phyloP scores from a whole-genome alignment of 2,113 vertebrate genomes.

The Rafetus swinhoei region DNA sequence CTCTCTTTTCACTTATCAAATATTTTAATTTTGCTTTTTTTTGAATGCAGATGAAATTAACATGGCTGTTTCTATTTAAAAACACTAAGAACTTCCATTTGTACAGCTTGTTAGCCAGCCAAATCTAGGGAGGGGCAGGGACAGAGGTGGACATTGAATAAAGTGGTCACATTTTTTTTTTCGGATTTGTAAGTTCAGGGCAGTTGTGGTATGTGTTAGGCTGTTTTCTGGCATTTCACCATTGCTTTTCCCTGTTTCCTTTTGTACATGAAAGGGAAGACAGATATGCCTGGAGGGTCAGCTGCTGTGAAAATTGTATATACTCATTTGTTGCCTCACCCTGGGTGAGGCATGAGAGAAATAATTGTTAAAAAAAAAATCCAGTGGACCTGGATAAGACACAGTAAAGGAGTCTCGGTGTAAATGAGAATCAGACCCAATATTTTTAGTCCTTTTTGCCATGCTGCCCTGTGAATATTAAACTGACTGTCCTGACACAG shows the following conservation, averaged over 20 bases:
- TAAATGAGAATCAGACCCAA: background rate
- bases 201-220: rapidly evolving
- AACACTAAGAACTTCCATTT: constrained; percentile 37
- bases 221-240: background rate
- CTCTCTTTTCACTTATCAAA: constrained; percentile 46
- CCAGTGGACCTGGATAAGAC: rapidly evolving
- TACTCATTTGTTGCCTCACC: background rate
- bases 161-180: background rate
- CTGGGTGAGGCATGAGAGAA: background rate
- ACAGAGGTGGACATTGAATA: rapidly evolving
- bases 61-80: constrained; percentile 66
- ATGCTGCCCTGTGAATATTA: background rate
- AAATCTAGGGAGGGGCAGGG: background rate
- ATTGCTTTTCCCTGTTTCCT: background rate
- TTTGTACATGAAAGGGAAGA: background rate
- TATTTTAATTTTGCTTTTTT: constrained; percentile 55
- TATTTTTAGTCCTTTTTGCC: background rate
- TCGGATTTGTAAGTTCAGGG: background rate
- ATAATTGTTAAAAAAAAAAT: background rate
- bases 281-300: background rate
- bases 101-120: background rate
- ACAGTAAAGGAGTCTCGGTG: background rate
- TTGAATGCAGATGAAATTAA: constrained; percentile 72
- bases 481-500: background rate
- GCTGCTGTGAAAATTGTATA: background rate